A percentile compares a stretch with the other conserved stretches of the same genome.
These are phyloP conservation scores for Drosophila quadrilineata DNA, from an alignment of 1,140 invertebrate species.

Conservation along the genomic window DNA sequence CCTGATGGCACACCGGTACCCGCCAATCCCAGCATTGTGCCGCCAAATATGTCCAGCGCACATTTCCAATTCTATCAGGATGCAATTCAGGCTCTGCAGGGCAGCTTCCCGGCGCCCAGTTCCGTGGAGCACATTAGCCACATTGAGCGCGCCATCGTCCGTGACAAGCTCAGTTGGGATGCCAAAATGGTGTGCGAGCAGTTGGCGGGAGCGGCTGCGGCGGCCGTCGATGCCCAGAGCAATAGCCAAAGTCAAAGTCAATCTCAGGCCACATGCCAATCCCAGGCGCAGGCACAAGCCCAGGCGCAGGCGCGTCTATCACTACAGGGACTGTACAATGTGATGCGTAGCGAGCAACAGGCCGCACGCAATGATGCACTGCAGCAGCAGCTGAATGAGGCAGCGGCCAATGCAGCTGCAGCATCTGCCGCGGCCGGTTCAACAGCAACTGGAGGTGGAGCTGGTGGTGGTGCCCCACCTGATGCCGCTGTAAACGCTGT, in stretches of 20 bases:
- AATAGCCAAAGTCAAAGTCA: too few relatives aligned
- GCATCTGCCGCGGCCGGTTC: slow-evolving; percentile 13
- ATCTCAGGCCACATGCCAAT: too few relatives aligned
- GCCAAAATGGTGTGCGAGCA: slow-evolving; percentile 72
- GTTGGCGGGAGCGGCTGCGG: slow-evolving; percentile 39
- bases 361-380: slow-evolving; percentile 48
- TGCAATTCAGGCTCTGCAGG: slow-evolving; percentile 66
- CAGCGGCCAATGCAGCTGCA: slow-evolving; percentile 26
- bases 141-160: slow-evolving; percentile 51
- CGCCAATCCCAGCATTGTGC: slow-evolving; percentile 50
- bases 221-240: neutral
- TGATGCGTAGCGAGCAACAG: slow-evolving; percentile 61
- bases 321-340: slow-evolving; percentile 64
- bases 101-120: slow-evolving; percentile 39
- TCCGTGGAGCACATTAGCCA: slow-evolving; percentile 58
- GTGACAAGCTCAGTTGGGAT: slow-evolving; percentile 58
- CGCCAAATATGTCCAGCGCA: slow-evolving; percentile 71
- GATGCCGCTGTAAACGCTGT: too few relatives aligned
- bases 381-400: slow-evolving; percentile 53
- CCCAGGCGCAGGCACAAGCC: too few relatives aligned
- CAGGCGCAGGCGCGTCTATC: slow-evolving; percentile 40
- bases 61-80: slow-evolving; percentile 78
- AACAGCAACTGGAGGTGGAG: slow-evolving; percentile 5
- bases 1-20: slow-evolving; percentile 55
- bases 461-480: slow-evolving; percentile 12